Conservation (phyloP, 2,888 invertebrate genomes). For the Gastrophysa polygoni region DNA sequence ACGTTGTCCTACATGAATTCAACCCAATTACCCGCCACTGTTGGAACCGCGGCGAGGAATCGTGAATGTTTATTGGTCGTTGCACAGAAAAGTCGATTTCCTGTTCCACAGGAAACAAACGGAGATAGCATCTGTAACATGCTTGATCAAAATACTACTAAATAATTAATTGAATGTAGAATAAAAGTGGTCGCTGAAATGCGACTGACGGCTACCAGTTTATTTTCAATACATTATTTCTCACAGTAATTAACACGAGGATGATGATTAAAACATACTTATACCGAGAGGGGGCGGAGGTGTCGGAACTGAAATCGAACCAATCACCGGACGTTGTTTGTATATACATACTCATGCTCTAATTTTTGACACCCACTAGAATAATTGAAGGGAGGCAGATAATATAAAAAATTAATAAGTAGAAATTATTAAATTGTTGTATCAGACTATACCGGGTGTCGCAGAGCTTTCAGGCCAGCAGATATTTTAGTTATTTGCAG, state of each 20-base stretch:
- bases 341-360: too few relatives aligned
- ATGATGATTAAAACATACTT: not conserved
- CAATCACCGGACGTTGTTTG: too few relatives aligned
- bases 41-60: conserved; percentile 7
- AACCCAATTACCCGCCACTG: not conserved
- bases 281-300: too few relatives aligned
- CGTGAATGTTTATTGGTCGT: conserved; percentile 33
- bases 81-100: conserved; percentile 46
- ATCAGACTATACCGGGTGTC: too few relatives aligned
- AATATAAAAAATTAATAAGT: too few relatives aligned
- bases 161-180: conserved; percentile 37
- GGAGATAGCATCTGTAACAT: conserved; percentile 46
- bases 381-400: too few relatives aligned
- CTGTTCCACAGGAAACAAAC: conserved; percentile 49
- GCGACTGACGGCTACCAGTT: not conserved
- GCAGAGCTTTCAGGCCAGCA: too few relatives aligned
- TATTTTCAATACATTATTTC: conserved; percentile 9
- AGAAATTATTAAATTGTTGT: too few relatives aligned
- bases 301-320: too few relatives aligned
- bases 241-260: conserved; percentile 10
- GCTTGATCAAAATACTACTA: conserved; percentile 45
- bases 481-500: too few relatives aligned
- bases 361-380: too few relatives aligned
- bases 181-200: conserved; percentile 20
- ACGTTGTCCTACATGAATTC: too few relatives aligned